Evolutionary conservation across 2,113 vertebrate species (phyloP).

Genomic region (Ia io): DNA sequence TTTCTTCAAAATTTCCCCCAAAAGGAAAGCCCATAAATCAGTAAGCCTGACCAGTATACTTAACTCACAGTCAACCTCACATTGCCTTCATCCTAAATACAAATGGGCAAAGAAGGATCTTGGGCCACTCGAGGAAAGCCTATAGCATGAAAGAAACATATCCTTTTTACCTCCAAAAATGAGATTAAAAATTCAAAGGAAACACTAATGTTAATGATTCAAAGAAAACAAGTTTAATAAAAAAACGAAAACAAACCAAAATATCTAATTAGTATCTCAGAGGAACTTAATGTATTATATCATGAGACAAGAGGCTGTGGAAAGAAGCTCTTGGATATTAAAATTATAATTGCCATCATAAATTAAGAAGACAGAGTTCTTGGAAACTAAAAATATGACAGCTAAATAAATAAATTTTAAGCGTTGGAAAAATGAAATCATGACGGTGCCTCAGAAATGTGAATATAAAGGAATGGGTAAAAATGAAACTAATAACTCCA

Average conservation of each 20-base stretch:
- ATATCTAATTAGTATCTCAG: background rate
- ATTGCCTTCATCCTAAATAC: background rate
- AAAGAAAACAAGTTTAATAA: background rate
- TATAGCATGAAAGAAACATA: background rate
- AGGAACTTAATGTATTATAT: background rate
- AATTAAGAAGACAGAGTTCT: slow-evolving; percentile 28
- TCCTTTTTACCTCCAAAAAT: too few relatives aligned
- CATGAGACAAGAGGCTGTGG: background rate
- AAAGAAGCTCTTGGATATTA: background rate
- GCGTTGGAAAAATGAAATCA: background rate
- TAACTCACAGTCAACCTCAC: background rate
- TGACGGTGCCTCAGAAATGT: background rate
- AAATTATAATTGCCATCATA: slow-evolving; percentile 50
- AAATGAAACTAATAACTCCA: background rate
- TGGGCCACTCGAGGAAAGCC: background rate
- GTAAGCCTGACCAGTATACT: background rate
- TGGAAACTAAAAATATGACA: slow-evolving; percentile 12
- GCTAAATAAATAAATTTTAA: slow-evolving; percentile 40
- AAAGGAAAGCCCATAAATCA: background rate
- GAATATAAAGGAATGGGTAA: background rate
- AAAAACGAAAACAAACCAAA: background rate
- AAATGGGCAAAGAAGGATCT: background rate
- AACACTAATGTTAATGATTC: background rate
- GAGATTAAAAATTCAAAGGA: background rate
- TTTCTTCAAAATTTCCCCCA: background rate